These are phyloP conservation scores for Bubo scandiacus DNA, from an alignment of 2,113 vertebrate species.

Conservation along the genomic window DNA sequence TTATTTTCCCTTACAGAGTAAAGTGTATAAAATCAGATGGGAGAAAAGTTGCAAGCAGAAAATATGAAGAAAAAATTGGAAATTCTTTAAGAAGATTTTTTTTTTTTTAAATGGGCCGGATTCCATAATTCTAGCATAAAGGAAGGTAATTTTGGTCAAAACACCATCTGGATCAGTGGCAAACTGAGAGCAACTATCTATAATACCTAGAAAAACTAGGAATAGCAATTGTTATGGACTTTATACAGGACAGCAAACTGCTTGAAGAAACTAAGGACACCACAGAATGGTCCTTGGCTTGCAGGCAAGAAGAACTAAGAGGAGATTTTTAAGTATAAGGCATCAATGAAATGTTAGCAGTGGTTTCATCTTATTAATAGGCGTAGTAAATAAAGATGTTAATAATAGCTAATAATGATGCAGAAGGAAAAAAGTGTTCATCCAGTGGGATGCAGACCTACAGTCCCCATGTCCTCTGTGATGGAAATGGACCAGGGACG, in stretches of 20 bases:
- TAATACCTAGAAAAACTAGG: neutral
- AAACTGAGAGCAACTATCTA: neutral
- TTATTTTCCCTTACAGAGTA: neutral
- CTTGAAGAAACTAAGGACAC: neutral
- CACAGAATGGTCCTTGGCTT: neutral
- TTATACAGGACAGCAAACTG: neutral
- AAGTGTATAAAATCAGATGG: neutral
- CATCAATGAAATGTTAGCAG: neutral
- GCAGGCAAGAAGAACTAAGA: neutral
- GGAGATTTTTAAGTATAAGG: neutral
- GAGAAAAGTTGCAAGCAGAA: neutral
- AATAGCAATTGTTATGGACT: neutral
- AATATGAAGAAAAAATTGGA: neutral
- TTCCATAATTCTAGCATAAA: neutral
- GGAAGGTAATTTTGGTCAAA: neutral
- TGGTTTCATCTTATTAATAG: neutral
- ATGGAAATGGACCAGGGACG: neutral
- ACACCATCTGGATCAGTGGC: neutral
- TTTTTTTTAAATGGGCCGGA: neutral
- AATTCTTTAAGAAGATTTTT: neutral
- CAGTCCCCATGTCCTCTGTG: neutral
- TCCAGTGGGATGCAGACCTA: neutral
- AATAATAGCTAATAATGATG: neutral
- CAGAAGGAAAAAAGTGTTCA: neutral
- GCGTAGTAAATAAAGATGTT: neutral